Evolutionary conservation across 2,888 invertebrate genomes (phyloP).

Genomic region (Miltochrista miniata): DNA sequence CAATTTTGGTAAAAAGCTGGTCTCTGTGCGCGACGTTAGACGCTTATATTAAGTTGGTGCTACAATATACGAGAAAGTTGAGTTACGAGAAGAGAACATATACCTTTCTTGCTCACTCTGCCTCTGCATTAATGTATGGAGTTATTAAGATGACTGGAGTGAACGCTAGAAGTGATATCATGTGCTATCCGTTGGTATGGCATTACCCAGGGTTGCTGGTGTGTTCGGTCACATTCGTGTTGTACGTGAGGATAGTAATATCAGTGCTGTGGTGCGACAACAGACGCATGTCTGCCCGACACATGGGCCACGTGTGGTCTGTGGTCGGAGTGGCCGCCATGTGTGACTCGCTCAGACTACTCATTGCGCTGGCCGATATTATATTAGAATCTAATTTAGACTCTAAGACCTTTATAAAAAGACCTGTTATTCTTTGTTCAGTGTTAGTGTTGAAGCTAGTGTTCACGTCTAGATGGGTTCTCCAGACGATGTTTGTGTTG

Average conservation of each 20-base stretch:
- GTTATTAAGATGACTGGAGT: background rate
- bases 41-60: constrained; percentile 26
- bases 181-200: constrained; percentile 6
- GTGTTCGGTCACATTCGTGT: constrained; percentile 14
- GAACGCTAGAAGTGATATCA: background rate
- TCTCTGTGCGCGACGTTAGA: constrained; percentile 16
- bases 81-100: constrained; percentile 21
- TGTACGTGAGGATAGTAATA: constrained; percentile 25
- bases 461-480: background rate
- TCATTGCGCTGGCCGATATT: background rate
- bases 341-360: constrained; percentile 21
- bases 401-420: no score
- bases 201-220: no score
- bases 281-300: constrained; percentile 22
- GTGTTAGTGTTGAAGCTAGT: background rate
- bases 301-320: constrained; percentile 26
- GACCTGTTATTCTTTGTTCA: background rate
- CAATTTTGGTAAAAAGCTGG: constrained; percentile 2
- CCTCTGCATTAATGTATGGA: constrained; percentile 5
- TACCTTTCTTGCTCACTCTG: constrained; percentile 4
- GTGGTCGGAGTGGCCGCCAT: constrained; percentile 33
- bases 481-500: constrained; percentile 7
- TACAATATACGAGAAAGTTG: constrained; percentile 17
- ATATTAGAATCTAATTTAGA: background rate
- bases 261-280: constrained; percentile 32